Conservation (phyloP, 2,888 invertebrate species). For the Cetonia aurata region DNA sequence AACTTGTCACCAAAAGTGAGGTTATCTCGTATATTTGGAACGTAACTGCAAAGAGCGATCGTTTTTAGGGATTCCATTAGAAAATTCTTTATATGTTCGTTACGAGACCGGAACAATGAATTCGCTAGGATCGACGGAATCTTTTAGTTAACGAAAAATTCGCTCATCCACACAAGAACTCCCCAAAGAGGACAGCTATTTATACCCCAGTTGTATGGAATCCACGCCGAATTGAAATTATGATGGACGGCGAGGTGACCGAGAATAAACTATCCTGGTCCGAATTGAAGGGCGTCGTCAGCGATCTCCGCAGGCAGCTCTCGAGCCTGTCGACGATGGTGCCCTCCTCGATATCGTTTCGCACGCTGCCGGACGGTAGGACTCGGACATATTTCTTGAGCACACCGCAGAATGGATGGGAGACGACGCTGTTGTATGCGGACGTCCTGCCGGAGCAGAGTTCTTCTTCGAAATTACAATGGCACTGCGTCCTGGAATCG, state of each 20-base stretch:
- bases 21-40: constrained; percentile 44
- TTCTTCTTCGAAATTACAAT: constrained; percentile 68
- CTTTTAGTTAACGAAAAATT: constrained; percentile 11
- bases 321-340: constrained; percentile 85
- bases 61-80: constrained; percentile 28
- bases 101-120: constrained; percentile 11
- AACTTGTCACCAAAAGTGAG: constrained; percentile 41
- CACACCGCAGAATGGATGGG: constrained; percentile 89
- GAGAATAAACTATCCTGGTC: constrained; percentile 75
- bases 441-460: constrained; percentile 75
- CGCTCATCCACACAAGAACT: constrained; percentile 10
- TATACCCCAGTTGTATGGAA: constrained; percentile 18
- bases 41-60: constrained; percentile 36
- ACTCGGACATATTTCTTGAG: constrained; percentile 91
- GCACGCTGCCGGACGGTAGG: constrained; percentile 82
- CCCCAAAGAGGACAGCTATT: constrained; percentile 14
- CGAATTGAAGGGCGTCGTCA: constrained; percentile 83
- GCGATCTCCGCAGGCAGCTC: constrained; percentile 83
- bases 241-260: constrained; percentile 40
- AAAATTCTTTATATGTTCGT: constrained; percentile 20
- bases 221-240: constrained; percentile 10
- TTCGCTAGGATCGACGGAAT: constrained; percentile 1
- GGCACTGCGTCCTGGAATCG: constrained; percentile 87
- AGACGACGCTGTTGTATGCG: constrained; percentile 88
- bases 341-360: constrained; percentile 85